Conservation (phyloP, 2,113 vertebrate genomes). For the Ctenodactylus gundi region DNA sequence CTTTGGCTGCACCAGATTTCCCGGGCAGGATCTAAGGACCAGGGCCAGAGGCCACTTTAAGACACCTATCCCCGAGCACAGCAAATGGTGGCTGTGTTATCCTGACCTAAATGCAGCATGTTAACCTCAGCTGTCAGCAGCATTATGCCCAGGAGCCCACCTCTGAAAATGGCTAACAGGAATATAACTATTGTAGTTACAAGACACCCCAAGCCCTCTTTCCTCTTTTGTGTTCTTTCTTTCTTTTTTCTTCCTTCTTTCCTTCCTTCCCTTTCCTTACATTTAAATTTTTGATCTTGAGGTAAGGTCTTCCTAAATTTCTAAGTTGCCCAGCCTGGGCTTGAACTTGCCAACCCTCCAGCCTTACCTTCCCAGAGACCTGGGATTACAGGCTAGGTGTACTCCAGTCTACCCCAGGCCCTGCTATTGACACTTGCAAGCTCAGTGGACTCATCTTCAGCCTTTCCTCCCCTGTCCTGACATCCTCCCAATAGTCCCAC, state of each 20-base stretch:
- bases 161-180: neutral
- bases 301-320: too few species aligned
- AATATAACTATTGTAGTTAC: neutral
- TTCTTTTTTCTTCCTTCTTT: too few species aligned
- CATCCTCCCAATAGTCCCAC: neutral
- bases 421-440: too few species aligned
- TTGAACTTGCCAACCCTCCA: too few species aligned
- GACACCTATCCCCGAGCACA: neutral
- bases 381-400: too few species aligned
- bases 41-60: neutral
- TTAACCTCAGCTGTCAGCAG: neutral
- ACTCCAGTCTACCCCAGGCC: too few species aligned
- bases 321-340: too few species aligned
- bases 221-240: too few species aligned
- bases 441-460: neutral
- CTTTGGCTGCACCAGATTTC: neutral
- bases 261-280: too few species aligned
- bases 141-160: neutral
- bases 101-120: neutral
- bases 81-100: neutral
- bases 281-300: too few species aligned
- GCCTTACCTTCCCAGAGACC: too few species aligned
- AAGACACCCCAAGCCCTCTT: neutral
- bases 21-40: neutral
- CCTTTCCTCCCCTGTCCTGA: neutral